Evolutionary conservation across 92 coral and sea anemone species (phyloP), one percentile per base, ranked within the genome.

Genomic region (Scolanthus callimorphus): DNA sequence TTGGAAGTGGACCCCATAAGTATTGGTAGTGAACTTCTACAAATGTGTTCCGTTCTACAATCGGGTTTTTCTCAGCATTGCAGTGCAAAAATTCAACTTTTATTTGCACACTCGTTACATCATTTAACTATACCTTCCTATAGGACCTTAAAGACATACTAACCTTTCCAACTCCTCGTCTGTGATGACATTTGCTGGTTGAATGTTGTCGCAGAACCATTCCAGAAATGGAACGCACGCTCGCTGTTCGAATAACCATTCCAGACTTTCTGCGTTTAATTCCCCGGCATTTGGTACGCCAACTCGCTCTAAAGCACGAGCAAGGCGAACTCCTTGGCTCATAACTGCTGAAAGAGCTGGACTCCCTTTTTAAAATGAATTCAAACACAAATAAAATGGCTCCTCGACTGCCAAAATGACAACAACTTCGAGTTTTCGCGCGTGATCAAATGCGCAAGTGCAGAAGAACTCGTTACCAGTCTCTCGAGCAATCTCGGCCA

Each of bases 171-270:
- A 57, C 63, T 92, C 96, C 15, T 88, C 90, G 19, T 28, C 73
- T 27, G 90, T 73, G 10, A 92, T 20, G 9, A 88, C 77, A 71
- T 92, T 92, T 19, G 73, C 62, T 29, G 76, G 61, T 27, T 85
- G 85, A 24, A 92, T 73, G 48, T 74, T 80, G 64, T 88, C 88
- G 47, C 89, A 80, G 31, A 92, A 80, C 98, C 98, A 92, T 38
- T 92, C 96, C 39, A 92, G 80, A 30, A 92, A 92, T 0, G 98
- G 85, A 15, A 84, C 59, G 20, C 76, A 63, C 11, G 83, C 29
- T 29, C 87, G 78, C 44, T 69, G 65, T 54, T 92, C 98, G 59
- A 92, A 92, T 48, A 84, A 47, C 98, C 98, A 92, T 12, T 92
- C 98, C 2, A 92, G 60, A 49, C 83, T 78, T 24, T 84, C 94